Base-by-base conservation (phyloP, 2,888 invertebrate species). In the Ormyrus rosae region DNA sequence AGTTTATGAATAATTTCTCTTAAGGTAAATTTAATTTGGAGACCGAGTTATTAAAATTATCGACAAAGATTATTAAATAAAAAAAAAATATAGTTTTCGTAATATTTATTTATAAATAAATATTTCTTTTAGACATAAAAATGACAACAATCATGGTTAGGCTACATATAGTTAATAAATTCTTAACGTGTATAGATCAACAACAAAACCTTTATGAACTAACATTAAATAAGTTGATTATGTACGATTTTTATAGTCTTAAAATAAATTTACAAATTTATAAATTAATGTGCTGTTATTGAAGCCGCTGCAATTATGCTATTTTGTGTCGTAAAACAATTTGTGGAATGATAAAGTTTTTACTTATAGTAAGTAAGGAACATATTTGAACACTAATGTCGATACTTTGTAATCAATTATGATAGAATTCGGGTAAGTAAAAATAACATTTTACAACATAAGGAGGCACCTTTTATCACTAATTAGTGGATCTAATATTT, bases 391-490 rank as follows among this genome's bases (percentile, higher is more conserved):
- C 53, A 78, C 60, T 61, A 72, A 78, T 53, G 53, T 70, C 46
- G n/a, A 68, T 50, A 70, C 63, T 53, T 61, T 58, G 8, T 65
- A 58, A 34, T n/a, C 60, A 71, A 53, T 60, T 71, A 6, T 60
- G 48, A 13, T 64, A 67, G 5, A 51, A 53, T 51, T 51, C 9
- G 9, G 19, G 4, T 71, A 7, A 7, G 46, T 72, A n/a, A 46
- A 60, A 50, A 10, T 50, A 65, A 53, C 61, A 72, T 5, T 51
- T 51, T 60, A 48, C 45, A 55, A 71, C 60, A 72, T 61, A 78
- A 78, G 34, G 67, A 78, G 61, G 78, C 78, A 78, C 61, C 72
- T 51, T 60, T 61, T 67, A 72, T 60, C 65, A 72, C 67, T 71
- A 51, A 61, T 72, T 4, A 50, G 50, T 50, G 2, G 55, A 72